Percentiles rank a stretch among this genome's conserved stretches.
Evolutionary conservation across 2,113 vertebrate genomes (phyloP).

Genomic region (Corythornis madagascariensis): DNA sequence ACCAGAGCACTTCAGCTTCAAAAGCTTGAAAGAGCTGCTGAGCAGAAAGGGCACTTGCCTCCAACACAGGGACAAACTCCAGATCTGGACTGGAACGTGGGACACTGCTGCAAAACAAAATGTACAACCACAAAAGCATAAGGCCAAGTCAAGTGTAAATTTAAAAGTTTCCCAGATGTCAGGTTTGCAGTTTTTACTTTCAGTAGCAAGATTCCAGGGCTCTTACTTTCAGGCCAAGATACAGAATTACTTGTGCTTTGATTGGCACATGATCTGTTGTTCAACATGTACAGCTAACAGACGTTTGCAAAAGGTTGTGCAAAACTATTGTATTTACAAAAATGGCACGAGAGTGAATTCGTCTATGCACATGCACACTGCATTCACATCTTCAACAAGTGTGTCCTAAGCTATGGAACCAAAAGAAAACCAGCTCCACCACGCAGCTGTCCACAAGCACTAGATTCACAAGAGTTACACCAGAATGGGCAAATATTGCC

Average conservation of each 20-base stretch:
- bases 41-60: constrained; percentile 39
- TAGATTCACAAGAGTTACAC: constrained; percentile 83
- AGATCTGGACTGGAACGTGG: background rate
- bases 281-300: constrained; percentile 77
- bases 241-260: constrained; percentile 79
- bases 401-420: constrained; percentile 78
- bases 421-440: constrained; percentile 78
- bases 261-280: constrained; percentile 78
- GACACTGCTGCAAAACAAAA: background rate
- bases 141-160: constrained; percentile 21
- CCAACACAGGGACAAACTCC: background rate
- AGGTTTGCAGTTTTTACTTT: constrained; percentile 51
- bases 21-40: constrained; percentile 33
- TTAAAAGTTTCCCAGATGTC: constrained; percentile 38
- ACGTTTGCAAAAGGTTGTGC: constrained; percentile 89
- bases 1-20: constrained; percentile 27
- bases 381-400: constrained; percentile 80
- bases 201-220: constrained; percentile 66
- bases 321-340: constrained; percentile 99
- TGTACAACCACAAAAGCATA: constrained; percentile 25
- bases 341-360: constrained; percentile 97
- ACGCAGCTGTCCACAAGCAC: constrained; percentile 81
- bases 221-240: constrained; percentile 62
- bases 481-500: constrained; percentile 92
- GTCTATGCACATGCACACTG: constrained; percentile 91